These are phyloP conservation scores for Neuroscelio doddi DNA, from an alignment of 2,888 invertebrate species.

Conservation along the genomic window DNA sequence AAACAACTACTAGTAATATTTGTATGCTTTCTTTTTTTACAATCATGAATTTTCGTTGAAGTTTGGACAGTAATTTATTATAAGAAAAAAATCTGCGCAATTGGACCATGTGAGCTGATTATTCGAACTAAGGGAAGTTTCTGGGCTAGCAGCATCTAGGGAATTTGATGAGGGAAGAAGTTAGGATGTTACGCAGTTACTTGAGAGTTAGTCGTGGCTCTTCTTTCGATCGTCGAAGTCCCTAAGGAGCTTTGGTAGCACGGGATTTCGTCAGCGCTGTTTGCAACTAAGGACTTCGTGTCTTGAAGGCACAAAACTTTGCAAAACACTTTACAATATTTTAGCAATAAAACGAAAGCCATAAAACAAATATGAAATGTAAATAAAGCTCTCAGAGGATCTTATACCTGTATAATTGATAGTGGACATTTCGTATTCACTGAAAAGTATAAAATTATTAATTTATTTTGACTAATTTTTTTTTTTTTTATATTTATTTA, in stretches of 20 bases:
- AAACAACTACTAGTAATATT: too few species aligned
- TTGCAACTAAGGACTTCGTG: constrained; percentile 42
- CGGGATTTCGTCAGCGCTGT: constrained; percentile 27
- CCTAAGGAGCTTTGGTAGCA: constrained; percentile 39
- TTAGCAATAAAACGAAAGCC: background rate
- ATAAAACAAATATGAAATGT: background rate
- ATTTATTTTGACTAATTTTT: too few species aligned
- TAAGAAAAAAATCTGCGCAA: too few species aligned
- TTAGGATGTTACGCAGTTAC: constrained; percentile 40
- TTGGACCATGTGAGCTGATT: constrained; percentile 17
- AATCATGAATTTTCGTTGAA: too few species aligned
- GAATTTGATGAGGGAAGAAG: constrained; percentile 35
- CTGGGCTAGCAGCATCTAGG: constrained; percentile 24
- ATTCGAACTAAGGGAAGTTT: constrained; percentile 27
- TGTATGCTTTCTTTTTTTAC: too few species aligned
- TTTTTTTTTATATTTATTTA: too few species aligned
- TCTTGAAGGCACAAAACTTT: constrained; percentile 28
- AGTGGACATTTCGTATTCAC: too few species aligned
- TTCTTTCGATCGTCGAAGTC: constrained; percentile 44
- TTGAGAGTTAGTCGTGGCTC: constrained; percentile 40
- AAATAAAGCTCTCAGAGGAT: background rate
- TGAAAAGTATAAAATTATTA: too few species aligned
- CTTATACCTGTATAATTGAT: too few species aligned
- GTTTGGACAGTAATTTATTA: too few species aligned
- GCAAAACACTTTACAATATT: constrained; percentile 16